Evolutionary conservation across 2,888 invertebrate species (phyloP), one percentile per base, ranked within the genome.

Genomic region (Brachynemurus nebulosus): DNA sequence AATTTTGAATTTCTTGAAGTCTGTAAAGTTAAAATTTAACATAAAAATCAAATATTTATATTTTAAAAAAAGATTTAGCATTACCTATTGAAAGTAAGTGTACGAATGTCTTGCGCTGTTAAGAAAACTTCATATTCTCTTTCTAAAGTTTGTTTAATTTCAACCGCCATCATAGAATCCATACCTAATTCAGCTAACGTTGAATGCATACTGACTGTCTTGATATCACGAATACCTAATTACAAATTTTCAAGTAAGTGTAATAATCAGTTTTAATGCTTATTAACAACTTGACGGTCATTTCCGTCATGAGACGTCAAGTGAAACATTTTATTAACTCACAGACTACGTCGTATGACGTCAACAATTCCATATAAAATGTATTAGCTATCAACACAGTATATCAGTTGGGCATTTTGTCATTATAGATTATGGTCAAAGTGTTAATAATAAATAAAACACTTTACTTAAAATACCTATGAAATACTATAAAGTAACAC

Each of bases 141-240:
- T 61, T 93, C 92, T 2, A 93, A 63, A 0, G 84, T 83, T 64
- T 93, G 92, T 54, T 93, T 93, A 52, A 97, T 90, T 65, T 97
- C 95, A 0, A 93, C 89, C 0, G 89, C 90, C 90, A 92, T 95
- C 70, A 96, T 79, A 2, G 95, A 95, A 66, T 97, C 95, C 80
- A 97, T 86, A 25, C 96, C 96, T 50, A 97, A 68, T 60, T 96
- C 95, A 2, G 89, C 86, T 2, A 97, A 67, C 0, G 81, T 77
- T 1, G 79, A 73, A 55, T 79, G 77, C 48, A 75, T 71, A 36
- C 82, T 81, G 1, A 79, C 73, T 0, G 74, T 74, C 63, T 80
- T 85, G 57, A 76, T 61, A 56, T 82, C 80, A 53, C 75, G 70
- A 49, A 81, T 70, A 51, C 75, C 75, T n/a, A n/a, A n/a, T n/a